Evolutionary conservation across 2,113 vertebrate genomes (phyloP).

Genomic region (Zapornia atra): DNA sequence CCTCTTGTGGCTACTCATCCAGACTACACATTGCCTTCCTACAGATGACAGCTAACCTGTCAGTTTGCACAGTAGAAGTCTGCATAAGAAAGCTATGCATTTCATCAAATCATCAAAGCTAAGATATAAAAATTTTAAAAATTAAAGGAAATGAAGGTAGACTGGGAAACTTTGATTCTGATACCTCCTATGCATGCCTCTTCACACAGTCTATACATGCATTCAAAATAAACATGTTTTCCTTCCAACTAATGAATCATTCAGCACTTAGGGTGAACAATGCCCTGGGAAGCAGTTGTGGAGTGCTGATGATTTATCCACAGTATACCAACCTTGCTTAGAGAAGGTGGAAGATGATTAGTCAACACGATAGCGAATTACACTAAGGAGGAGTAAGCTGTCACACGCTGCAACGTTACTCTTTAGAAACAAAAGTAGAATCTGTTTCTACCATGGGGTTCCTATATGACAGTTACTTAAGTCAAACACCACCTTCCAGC

Average conservation of each 20-base stretch:
- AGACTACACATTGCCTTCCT: neutral
- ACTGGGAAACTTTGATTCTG: neutral
- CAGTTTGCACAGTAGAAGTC: neutral
- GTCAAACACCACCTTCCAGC: neutral
- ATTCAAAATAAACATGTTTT: neutral
- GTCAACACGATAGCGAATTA: neutral
- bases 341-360: neutral
- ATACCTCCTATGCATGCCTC: neutral
- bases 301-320: neutral
- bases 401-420: neutral
- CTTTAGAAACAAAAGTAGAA: neutral
- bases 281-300: neutral
- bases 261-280: neutral
- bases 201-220: neutral
- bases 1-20: neutral
- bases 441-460: neutral
- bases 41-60: neutral
- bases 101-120: neutral
- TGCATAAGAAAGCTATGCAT: neutral
- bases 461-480: neutral
- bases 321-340: neutral
- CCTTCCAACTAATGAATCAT: neutral
- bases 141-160: neutral
- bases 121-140: neutral
- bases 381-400: neutral